Percentiles rank a stretch among this genome's conserved stretches.
Evolutionary conservation across 1,140 invertebrate species (phyloP).

Genomic region (Hylyphantes graminicola): DNA sequence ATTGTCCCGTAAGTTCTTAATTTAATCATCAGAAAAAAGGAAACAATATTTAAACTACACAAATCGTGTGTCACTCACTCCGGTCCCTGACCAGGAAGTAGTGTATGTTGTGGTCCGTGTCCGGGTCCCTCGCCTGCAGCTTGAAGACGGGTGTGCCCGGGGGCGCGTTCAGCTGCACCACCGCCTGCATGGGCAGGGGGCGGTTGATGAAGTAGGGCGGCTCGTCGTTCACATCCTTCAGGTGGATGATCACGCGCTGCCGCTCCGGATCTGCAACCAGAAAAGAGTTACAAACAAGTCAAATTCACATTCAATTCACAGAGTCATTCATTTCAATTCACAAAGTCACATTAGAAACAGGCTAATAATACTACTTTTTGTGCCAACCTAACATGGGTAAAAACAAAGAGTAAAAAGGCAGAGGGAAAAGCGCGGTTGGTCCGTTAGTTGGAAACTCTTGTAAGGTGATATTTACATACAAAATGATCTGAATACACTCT

Average conservation of each 20-base stretch:
- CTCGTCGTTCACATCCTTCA: slow-evolving; percentile 94
- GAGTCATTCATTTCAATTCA: no score
- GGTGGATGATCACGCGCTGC: slow-evolving; percentile 91
- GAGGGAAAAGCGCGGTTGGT: no score
- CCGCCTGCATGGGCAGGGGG: slow-evolving; percentile 93
- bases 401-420: no score
- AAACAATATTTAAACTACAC: no score
- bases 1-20: no score
- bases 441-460: no score
- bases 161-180: slow-evolving; percentile 92
- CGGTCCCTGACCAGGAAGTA: slow-evolving; percentile 93
- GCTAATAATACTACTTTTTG: no score
- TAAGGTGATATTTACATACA: no score
- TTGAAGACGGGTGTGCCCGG: slow-evolving; percentile 94
- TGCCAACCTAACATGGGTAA: no score
- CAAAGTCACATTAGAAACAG: no score
- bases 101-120: slow-evolving; percentile 94
- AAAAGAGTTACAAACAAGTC: background rate
- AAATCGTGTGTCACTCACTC: slow-evolving; percentile 70
- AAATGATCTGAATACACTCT: no score
- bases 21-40: no score
- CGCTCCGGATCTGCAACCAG: slow-evolving; percentile 49
- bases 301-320: background rate
- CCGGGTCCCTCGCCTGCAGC: slow-evolving; percentile 89
- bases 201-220: slow-evolving; percentile 93